Evolutionary conservation across 2,113 vertebrate species (phyloP).

Genomic region (Cariama cristata): DNA sequence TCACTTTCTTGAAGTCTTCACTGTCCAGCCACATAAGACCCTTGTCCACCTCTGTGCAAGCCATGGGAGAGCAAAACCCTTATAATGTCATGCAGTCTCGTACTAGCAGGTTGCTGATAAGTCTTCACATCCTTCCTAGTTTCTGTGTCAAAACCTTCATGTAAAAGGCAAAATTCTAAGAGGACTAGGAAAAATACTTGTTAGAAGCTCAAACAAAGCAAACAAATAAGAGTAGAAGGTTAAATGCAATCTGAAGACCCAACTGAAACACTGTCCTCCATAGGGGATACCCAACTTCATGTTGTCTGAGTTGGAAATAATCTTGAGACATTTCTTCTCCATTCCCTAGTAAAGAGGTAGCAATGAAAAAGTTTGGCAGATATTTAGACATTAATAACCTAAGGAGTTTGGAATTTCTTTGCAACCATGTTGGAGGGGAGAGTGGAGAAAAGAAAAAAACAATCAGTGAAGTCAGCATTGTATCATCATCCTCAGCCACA

Average conservation of each 20-base stretch:
- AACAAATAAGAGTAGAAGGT: not conserved
- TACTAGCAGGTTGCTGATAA: not conserved
- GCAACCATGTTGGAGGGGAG: not conserved
- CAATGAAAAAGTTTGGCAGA: not conserved
- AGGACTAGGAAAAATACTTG: not conserved
- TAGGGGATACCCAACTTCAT: not conserved
- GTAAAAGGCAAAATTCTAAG: not conserved
- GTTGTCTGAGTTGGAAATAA: not conserved
- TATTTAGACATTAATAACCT: not conserved
- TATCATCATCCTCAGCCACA: not conserved
- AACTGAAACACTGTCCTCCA: not conserved
- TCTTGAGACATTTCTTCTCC: not conserved
- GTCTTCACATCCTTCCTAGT: not conserved
- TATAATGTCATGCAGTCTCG: not conserved
- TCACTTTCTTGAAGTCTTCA: not conserved
- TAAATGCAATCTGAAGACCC: not conserved
- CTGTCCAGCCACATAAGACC: not conserved
- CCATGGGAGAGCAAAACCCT: not conserved
- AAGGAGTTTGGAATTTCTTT: not conserved
- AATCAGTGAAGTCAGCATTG: not conserved
- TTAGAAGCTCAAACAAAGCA: not conserved
- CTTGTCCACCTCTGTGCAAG: not conserved
- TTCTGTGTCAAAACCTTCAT: not conserved
- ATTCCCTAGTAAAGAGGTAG: not conserved
- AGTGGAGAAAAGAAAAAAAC: fast-evolving